Evolutionary conservation across 1,140 invertebrate species (phyloP).

Genomic region (Scaptodrosophila lebanonensis): DNA sequence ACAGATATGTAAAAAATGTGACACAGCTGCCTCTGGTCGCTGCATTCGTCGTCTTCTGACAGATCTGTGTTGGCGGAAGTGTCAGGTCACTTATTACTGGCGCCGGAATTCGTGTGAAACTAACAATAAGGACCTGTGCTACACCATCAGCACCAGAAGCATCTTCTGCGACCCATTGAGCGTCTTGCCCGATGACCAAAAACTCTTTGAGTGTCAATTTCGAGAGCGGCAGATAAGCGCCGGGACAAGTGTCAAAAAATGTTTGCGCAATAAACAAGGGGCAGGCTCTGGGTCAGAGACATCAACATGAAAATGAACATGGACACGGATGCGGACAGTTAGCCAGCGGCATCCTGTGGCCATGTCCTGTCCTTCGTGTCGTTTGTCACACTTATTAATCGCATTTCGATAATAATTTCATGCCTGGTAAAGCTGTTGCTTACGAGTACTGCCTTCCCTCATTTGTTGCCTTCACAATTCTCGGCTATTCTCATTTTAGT

Average conservation of each 20-base stretch:
- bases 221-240: background rate
- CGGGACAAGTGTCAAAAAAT: conserved; percentile 53
- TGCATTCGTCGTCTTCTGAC: background rate
- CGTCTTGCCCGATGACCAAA: background rate
- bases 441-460: conserved; percentile 10
- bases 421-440: conserved; percentile 50
- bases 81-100: conserved; percentile 42
- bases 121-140: conserved; percentile 9
- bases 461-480: background rate
- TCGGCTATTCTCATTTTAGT: conserved; percentile 45
- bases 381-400: conserved; percentile 59
- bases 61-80: conserved; percentile 41
- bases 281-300: too few species aligned
- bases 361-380: conserved; percentile 2
- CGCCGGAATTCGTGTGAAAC: conserved; percentile 64
- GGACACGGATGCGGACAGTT: too few species aligned
- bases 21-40: conserved; percentile 6
- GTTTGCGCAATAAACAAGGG: conserved; percentile 44
- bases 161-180: conserved; percentile 10
- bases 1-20: too few species aligned
- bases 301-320: too few species aligned
- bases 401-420: conserved; percentile 74
- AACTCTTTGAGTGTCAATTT: too few species aligned
- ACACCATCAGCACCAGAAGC: conserved; percentile 18
- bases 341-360: too few species aligned